Conservation (phyloP, 2,888 invertebrate genomes). For the Andrena haemorrhoa region DNA sequence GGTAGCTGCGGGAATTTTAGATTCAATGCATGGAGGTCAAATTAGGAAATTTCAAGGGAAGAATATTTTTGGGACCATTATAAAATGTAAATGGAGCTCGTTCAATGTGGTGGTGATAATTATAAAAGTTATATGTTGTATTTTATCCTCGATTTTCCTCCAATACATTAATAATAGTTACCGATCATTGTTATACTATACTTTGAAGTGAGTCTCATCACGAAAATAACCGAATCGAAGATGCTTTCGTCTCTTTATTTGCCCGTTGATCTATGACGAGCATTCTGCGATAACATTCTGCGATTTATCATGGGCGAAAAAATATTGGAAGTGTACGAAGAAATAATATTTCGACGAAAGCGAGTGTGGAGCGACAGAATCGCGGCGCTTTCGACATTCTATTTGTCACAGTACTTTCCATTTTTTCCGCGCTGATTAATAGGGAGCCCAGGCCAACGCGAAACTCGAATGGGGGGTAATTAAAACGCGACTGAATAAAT, state of each 20-base stretch:
- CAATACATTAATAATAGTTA: too few relatives aligned
- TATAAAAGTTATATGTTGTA: background rate
- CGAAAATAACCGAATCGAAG: too few relatives aligned
- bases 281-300: background rate
- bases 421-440: conserved; percentile 43
- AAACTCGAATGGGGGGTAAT: conserved; percentile 41
- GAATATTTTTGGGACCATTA: background rate
- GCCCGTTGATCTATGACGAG: background rate
- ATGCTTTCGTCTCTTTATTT: too few relatives aligned
- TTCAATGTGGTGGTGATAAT: background rate
- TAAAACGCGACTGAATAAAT: conserved; percentile 53
- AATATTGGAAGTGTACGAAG: background rate
- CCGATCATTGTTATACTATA: too few relatives aligned
- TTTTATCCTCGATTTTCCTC: too few relatives aligned
- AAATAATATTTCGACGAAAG: conserved; percentile 9
- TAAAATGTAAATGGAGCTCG: background rate
- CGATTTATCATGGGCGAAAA: background rate
- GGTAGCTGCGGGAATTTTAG: too few relatives aligned
- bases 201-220: too few relatives aligned
- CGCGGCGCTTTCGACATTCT: conserved; percentile 13
- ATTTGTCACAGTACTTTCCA: conserved; percentile 1
- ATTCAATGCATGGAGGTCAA: background rate
- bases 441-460: conserved; percentile 18
- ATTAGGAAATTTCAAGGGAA: background rate
- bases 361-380: background rate